Conservation (phyloP, 1,140 invertebrate genomes). For the Muscidifurax raptorellus region DNA sequence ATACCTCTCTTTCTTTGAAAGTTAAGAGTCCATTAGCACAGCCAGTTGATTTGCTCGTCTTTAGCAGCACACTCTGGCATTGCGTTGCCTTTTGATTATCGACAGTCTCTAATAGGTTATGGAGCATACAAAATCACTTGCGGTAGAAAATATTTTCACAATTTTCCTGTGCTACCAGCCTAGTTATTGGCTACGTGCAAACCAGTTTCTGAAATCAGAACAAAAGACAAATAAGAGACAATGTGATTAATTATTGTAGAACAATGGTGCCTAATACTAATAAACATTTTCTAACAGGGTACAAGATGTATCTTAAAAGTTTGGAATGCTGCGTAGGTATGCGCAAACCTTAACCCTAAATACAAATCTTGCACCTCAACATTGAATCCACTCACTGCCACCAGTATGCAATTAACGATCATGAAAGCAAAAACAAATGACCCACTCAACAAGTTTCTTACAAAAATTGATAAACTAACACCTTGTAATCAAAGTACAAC, state of each 20-base stretch:
- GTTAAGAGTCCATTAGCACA: slow-evolving; percentile 8
- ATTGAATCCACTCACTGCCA: background rate
- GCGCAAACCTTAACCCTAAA: background rate
- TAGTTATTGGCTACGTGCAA: slow-evolving; percentile 14
- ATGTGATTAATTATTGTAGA: background rate
- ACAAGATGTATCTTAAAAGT: background rate
- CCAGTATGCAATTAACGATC: background rate
- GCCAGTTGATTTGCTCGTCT: slow-evolving; percentile 16
- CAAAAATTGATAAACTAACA: background rate
- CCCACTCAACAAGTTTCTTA: background rate
- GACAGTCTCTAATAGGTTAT: slow-evolving; percentile 31
- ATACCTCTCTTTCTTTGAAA: background rate
- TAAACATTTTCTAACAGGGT: background rate
- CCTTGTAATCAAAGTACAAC: background rate
- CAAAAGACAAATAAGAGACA: background rate
- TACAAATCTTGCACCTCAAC: background rate
- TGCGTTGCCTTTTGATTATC: slow-evolving; percentile 47
- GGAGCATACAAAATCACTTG: slow-evolving; percentile 21
- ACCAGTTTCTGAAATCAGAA: slow-evolving; percentile 27
- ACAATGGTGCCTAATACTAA: background rate
- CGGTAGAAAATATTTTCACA: slow-evolving; percentile 8
- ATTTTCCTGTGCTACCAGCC: background rate
- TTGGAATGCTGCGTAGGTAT: background rate
- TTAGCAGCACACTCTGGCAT: slow-evolving; percentile 42
- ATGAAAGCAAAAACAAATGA: background rate